Evolutionary conservation across 2,888 invertebrate species (phyloP), one percentile per base, ranked within the genome.

Genomic region (Coenonympha glycerion): DNA sequence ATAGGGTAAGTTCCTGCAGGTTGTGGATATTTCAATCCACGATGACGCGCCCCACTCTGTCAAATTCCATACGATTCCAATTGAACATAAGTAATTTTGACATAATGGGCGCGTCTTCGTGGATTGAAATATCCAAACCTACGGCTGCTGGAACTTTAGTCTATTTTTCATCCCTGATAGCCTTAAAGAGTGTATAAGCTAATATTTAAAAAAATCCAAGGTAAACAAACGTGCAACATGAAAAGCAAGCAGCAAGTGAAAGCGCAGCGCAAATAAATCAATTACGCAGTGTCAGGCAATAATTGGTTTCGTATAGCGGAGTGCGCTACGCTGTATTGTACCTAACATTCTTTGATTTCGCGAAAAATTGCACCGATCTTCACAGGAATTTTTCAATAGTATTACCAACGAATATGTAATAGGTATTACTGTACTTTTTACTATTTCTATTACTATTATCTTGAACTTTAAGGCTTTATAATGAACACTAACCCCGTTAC

Each of bases 241-340:
- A 9, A 41, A 26, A 28, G 16, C 22, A 33, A 33, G 44, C 15
- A 44, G 15, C 33, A 44, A 33, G 33, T 33, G 33, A 44, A 44
- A 22, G 26, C 31, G 3, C 21, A 6, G 31, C 13, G 21, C 19
- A 47, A 37, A 21, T 47, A 28, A 37, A 31, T 39, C 46, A 24
- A 51, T 33, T 30, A 37, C 37, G 22, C 46, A 28, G 34, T 34
- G 33, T 31, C 31, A 19, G 15, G 42, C 34, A 22, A 34, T 50
- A 39, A 33, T 52, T 52, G 40, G 21, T 28, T 28, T 44, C 22
- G 22, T 33, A n/a, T n/a, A 33, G 31, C 21, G 16, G 9, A 44
- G 31, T 30, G 31, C 15, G n/a, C 44, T 33, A 22, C 22, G 13
- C n/a, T 9, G 33, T 24, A 16, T 28, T 18, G 16, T 18, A 28